Evolutionary conservation across 2,888 invertebrate genomes (phyloP), one percentile per base, ranked within the genome.

Genomic region (Drosophila emarginata): DNA sequence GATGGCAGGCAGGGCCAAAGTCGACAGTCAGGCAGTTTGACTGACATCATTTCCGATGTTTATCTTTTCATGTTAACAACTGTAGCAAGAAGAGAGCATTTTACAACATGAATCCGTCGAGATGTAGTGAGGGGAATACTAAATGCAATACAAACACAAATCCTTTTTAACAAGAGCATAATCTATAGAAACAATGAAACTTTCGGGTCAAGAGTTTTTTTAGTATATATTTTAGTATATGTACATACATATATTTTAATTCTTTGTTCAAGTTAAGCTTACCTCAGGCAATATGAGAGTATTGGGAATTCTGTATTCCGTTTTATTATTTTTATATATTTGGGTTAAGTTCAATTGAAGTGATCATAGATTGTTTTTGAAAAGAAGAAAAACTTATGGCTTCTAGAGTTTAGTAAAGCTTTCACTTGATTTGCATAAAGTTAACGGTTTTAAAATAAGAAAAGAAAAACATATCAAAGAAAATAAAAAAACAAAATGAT

Each of bases 41-140:
- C 89, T 85, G 89, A 89, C 86, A 89, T 85, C 80, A 74, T 85
- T 89, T 87, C 82, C 82, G 86, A 87, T 87, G 86, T 78, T 87
- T 87, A 89, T 88, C 88, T 89, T 57, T 77, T 71, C 79, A 72
- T 89, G 89, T 85, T 87, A 84, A 86, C 88, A 86, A 75, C 76
- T 71, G 60, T 72, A 64, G 65, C 58, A 67, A 73, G 61, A 52
- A 37, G 28, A 51, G 61, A 45, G 45, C 45, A 45, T 45, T 37
- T 64, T 51, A 60, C 72, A 52, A 58, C 74, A 74, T 63, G 69
- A 53, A 50, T 57, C 56, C 50, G 73, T 52, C 37, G 54, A 18
- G 11, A 45, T 45, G 18, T 45, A 12, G 7, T 1, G 18, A 11
- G 21, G 45, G 14, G 21, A 18, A 18, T 32, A 32, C 32, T 32